These are phyloP conservation scores for Drosophila nannoptera DNA, from an alignment of 1,140 invertebrate genomes.

Conservation along the genomic window DNA sequence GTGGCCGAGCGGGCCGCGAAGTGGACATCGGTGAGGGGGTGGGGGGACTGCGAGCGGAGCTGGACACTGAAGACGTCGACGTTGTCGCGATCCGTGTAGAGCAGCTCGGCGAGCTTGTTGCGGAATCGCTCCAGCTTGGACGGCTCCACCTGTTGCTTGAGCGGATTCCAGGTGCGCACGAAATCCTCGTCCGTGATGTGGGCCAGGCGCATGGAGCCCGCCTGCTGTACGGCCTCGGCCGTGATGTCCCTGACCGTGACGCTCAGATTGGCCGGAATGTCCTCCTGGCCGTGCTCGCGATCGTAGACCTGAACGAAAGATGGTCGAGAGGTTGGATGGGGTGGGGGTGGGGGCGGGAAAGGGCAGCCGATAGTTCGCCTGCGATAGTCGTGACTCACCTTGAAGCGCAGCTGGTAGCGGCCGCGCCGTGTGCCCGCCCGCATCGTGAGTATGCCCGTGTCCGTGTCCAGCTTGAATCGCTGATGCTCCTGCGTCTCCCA, in stretches of 20 bases:
- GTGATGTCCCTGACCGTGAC: slow-evolving; percentile 83
- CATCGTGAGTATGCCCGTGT: slow-evolving; percentile 85
- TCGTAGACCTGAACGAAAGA: slow-evolving; percentile 80
- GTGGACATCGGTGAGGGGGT: slow-evolving; percentile 82
- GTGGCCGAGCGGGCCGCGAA: slow-evolving; percentile 83
- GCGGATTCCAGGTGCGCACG: slow-evolving; percentile 82
- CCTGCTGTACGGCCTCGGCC: slow-evolving; percentile 84
- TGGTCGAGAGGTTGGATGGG: neutral
- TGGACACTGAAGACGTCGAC: slow-evolving; percentile 86
- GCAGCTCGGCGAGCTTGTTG: slow-evolving; percentile 81
- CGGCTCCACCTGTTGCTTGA: slow-evolving; percentile 69
- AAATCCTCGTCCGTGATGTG: slow-evolving; percentile 85
- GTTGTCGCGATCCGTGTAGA: slow-evolving; percentile 81
- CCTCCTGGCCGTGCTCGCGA: slow-evolving; percentile 81
- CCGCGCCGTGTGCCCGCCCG: slow-evolving; percentile 82
- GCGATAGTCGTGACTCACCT: slow-evolving; percentile 40
- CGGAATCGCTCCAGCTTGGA: slow-evolving; percentile 83
- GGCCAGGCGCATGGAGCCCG: slow-evolving; percentile 83
- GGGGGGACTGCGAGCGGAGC: slow-evolving; percentile 80
- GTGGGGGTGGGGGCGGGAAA: too few relatives aligned
- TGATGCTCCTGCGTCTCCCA: slow-evolving; percentile 81
- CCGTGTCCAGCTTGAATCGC: slow-evolving; percentile 82
- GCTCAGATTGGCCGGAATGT: slow-evolving; percentile 82
- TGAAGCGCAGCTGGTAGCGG: slow-evolving; percentile 82
- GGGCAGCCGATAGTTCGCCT: neutral